A percentile compares a stretch with the other conserved stretches of the same genome.
phyloP scores from a whole-genome alignment of 2,113 vertebrate species.

The Hirundichthys speculiger region DNA sequence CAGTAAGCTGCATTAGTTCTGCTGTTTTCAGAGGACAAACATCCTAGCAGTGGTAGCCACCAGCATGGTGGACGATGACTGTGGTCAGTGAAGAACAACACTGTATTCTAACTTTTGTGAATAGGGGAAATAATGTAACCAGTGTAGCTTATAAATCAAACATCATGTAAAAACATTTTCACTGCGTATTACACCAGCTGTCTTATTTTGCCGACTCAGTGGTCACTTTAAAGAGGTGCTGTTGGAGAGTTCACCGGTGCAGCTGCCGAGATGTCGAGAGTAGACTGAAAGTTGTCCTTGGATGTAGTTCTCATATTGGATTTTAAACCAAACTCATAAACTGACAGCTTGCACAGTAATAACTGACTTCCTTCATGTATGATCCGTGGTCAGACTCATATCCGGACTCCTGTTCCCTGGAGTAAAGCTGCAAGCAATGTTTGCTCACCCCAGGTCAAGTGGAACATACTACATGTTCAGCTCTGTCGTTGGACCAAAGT shows the following conservation, averaged over 20 bases:
- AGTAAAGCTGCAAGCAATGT: slow-evolving; percentile 45
- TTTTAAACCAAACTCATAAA: slow-evolving; percentile 75
- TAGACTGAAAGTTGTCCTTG: slow-evolving; percentile 65
- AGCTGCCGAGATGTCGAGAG: slow-evolving; percentile 64
- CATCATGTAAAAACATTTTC: slow-evolving; percentile 61
- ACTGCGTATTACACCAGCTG: slow-evolving; percentile 42
- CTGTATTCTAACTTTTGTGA: slow-evolving; percentile 35
- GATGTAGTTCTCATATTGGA: slow-evolving; percentile 70
- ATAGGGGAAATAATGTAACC: slow-evolving; percentile 49
- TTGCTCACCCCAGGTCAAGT: slow-evolving; percentile 46
- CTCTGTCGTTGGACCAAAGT: slow-evolving; percentile 36
- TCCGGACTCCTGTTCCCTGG: slow-evolving; percentile 75
- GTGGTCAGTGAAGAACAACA: slow-evolving; percentile 41
- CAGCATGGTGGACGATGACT: slow-evolving; percentile 50
- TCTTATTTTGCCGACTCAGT: slow-evolving; percentile 51
- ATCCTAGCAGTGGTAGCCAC: slow-evolving; percentile 36
- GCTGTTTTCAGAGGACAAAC: slow-evolving; percentile 55
- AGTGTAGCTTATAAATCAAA: slow-evolving; percentile 46
- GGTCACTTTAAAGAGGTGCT: slow-evolving; percentile 75
- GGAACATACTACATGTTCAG: slow-evolving; percentile 35
- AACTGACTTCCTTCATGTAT: slow-evolving; percentile 71
- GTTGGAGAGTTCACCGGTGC: slow-evolving; percentile 61
- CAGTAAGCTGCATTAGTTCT: slow-evolving; percentile 41
- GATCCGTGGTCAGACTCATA: slow-evolving; percentile 75
- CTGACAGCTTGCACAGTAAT: slow-evolving; percentile 57